Evolutionary conservation across 2,888 invertebrate species (phyloP).

Genomic region (Branchinecta sandiegonensis): DNA sequence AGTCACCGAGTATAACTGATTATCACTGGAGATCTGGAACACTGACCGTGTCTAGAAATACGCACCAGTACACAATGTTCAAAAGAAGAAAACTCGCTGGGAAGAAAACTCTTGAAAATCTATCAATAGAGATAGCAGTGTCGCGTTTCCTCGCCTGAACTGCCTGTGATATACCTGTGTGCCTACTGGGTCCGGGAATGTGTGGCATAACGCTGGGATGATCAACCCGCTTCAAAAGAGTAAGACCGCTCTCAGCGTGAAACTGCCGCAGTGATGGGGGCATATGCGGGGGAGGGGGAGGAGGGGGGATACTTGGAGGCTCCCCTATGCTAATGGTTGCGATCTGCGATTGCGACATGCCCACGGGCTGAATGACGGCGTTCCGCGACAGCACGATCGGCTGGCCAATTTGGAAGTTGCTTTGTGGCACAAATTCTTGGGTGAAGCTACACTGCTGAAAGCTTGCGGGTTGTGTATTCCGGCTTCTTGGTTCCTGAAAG

Average conservation of each 20-base stretch:
- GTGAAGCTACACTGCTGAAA: slow-evolving; percentile 3
- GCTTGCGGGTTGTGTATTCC: not conserved
- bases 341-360: not conserved
- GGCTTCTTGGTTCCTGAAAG: no score
- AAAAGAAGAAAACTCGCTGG: slow-evolving; percentile 51
- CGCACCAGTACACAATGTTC: slow-evolving; percentile 55
- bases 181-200: not conserved
- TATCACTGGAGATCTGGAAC: no score
- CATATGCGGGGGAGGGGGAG: not conserved
- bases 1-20: no score
- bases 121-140: slow-evolving; percentile 46
- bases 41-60: slow-evolving; percentile 46
- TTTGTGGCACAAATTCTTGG: not conserved
- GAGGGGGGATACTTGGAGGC: not conserved
- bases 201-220: not conserved
- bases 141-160: slow-evolving; percentile 26
- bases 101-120: slow-evolving; percentile 53
- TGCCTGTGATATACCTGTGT: not conserved
- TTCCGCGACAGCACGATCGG: not conserved
- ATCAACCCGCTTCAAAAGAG: not conserved
- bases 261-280: not conserved
- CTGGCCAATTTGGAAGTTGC: not conserved
- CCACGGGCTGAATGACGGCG: slow-evolving; percentile 10
- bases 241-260: not conserved
- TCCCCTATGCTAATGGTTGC: slow-evolving; percentile 6